phyloP scores from a whole-genome alignment of 2,888 invertebrate species.

The Carterocephalus palaemon region DNA sequence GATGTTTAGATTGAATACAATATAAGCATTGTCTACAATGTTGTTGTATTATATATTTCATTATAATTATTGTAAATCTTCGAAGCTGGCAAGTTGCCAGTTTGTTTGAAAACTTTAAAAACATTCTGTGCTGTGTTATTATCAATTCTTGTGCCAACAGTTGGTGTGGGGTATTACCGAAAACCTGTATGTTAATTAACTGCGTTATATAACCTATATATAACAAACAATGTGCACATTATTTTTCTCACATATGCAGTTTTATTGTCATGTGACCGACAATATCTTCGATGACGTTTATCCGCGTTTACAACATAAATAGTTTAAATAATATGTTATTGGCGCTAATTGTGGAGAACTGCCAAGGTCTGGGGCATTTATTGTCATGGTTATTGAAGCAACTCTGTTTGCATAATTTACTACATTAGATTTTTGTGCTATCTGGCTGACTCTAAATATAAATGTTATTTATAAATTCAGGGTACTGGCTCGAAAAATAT shows the following conservation, averaged over 20 bases:
- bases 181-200: constrained; percentile 33
- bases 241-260: constrained; percentile 33
- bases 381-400: constrained; percentile 48
- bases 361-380: constrained; percentile 71
- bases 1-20: not conserved
- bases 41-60: constrained; percentile 35
- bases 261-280: constrained; percentile 44
- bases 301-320: constrained; percentile 38
- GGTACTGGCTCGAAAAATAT: not conserved
- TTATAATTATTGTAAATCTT: constrained; percentile 42
- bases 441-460: constrained; percentile 38
- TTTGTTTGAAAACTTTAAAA: constrained; percentile 68
- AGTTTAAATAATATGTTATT: constrained; percentile 39
- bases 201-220: constrained; percentile 58
- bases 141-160: constrained; percentile 50
- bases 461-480: constrained; percentile 25
- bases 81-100: constrained; percentile 55
- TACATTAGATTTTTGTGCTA: not conserved
- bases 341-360: constrained; percentile 64
- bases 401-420: constrained; percentile 23
- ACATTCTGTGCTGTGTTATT: constrained; percentile 42
- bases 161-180: constrained; percentile 50
- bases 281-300: constrained; percentile 27
- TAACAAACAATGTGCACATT: constrained; percentile 38
- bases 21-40: no score